These are phyloP conservation scores for Syrrhaptes paradoxus DNA, from an alignment of 2,113 vertebrate species.

Conservation along the genomic window DNA sequence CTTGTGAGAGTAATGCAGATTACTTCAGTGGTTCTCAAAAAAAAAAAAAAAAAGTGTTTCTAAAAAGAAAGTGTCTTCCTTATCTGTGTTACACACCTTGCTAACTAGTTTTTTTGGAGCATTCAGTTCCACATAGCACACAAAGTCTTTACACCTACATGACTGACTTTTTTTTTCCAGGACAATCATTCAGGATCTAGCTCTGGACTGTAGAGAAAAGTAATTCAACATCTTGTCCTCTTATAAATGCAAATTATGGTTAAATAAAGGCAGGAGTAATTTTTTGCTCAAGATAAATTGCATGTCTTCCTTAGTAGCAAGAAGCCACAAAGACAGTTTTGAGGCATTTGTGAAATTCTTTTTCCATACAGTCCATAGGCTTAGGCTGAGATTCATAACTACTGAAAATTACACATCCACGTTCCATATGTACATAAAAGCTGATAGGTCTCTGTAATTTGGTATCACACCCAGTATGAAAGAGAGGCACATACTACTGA, in stretches of 20 bases:
- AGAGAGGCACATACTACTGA: not conserved
- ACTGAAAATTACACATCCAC: not conserved
- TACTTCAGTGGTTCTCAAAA: not conserved
- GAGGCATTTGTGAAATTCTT: not conserved
- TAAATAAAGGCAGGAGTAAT: not conserved
- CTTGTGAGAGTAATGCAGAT: conserved; percentile 30
- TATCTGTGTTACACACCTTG: not conserved
- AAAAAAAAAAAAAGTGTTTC: not conserved
- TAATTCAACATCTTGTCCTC: not conserved
- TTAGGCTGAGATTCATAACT: not conserved
- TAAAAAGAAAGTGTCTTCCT: not conserved
- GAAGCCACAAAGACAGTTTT: not conserved
- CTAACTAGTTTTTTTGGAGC: not conserved
- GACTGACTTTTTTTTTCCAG: not conserved
- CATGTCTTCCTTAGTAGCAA: not conserved
- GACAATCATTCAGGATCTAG: not conserved
- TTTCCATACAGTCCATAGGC: not conserved
- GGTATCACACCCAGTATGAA: not conserved
- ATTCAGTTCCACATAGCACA: not conserved
- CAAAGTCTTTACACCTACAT: not conserved
- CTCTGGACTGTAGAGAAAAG: not conserved
- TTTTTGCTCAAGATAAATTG: not conserved
- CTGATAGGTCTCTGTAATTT: not conserved
- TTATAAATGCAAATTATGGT: not conserved
- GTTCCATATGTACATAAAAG: not conserved